phyloP scores from a whole-genome alignment of 2,888 invertebrate species.

The Pachymerium ferrugineum region DNA sequence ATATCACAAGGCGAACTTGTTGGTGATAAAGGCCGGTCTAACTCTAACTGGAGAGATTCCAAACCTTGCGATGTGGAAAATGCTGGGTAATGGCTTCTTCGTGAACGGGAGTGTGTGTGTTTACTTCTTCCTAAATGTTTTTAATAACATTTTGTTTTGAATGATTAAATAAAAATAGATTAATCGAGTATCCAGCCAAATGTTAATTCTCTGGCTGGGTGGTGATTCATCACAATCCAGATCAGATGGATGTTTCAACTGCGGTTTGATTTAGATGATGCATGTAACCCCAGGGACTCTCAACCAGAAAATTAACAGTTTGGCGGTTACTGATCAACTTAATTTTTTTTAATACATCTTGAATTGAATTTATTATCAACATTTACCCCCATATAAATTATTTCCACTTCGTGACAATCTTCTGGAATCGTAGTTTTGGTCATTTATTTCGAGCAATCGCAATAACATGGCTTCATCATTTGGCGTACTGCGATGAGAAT shows the following conservation, averaged over 20 bases:
- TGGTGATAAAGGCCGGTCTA: constrained; percentile 23
- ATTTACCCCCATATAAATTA: not conserved
- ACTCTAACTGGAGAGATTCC: constrained; percentile 40
- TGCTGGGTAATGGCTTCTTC: not conserved
- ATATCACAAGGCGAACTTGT: not conserved
- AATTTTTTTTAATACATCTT: no score
- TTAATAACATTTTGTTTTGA: no score
- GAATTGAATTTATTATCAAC: no score
- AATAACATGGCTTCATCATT: constrained; percentile 56
- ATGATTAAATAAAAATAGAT: no score
- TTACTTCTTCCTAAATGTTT: not conserved
- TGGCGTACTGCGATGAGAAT: constrained; percentile 43
- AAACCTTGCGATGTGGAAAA: constrained; percentile 29
- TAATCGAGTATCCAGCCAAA: no score
- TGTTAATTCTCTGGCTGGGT: no score
- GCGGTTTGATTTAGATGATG: no score
- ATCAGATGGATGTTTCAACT: no score
- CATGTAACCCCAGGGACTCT: no score
- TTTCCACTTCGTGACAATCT: constrained; percentile 31
- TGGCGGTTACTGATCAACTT: no score
- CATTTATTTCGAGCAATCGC: constrained; percentile 52
- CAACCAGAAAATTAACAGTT: no score
- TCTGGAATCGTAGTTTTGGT: constrained; percentile 37
- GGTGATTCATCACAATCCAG: no score
- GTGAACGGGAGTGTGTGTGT: not conserved